Percentiles rank a stretch among this genome's conserved stretches.
These are phyloP conservation scores for Muschampia plurimacula DNA, from an alignment of 2,888 invertebrate genomes.

Conservation along the genomic window DNA sequence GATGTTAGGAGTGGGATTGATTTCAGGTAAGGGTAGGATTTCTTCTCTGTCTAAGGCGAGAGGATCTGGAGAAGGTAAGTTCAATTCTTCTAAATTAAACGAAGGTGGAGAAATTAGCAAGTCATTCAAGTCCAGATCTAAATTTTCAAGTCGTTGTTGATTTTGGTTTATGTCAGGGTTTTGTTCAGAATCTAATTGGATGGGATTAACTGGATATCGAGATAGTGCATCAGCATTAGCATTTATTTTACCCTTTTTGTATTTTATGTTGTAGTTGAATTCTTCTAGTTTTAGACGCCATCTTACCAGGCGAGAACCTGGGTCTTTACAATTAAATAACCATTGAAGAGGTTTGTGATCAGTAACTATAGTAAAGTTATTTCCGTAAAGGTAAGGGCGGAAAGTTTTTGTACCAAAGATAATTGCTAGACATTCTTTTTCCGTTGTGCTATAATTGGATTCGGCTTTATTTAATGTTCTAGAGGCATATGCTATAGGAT, in stretches of 20 bases:
- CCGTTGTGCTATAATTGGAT: slow-evolving; percentile 36
- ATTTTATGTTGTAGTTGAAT: slow-evolving; percentile 41
- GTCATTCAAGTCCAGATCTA: neutral
- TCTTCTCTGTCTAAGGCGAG: too few relatives aligned
- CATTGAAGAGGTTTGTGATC: slow-evolving; percentile 46
- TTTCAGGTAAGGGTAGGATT: too few relatives aligned
- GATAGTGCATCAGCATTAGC: slow-evolving; percentile 33
- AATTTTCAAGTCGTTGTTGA: neutral
- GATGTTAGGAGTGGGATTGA: too few relatives aligned
- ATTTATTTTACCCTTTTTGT: slow-evolving; percentile 38
- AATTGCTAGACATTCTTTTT: slow-evolving; percentile 41
- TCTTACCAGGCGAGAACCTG: slow-evolving; percentile 39
- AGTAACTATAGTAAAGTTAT: slow-evolving; percentile 42
- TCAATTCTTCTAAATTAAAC: neutral
- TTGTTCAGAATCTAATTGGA: neutral
- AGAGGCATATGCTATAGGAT: slow-evolving; percentile 41
- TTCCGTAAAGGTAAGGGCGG: slow-evolving; percentile 53
- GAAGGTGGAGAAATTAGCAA: slow-evolving; percentile 7
- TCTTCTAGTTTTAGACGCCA: slow-evolving; percentile 45
- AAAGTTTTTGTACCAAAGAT: slow-evolving; percentile 42
- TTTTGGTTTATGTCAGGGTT: slow-evolving; percentile 5
- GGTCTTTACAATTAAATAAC: slow-evolving; percentile 45
- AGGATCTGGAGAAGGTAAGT: too few relatives aligned
- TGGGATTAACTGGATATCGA: slow-evolving; percentile 20
- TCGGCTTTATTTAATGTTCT: slow-evolving; percentile 39